Percentiles rank a stretch among this genome's conserved stretches.
Evolutionary conservation across 2,888 invertebrate species (phyloP).

Genomic region (Epiblema foenella): DNA sequence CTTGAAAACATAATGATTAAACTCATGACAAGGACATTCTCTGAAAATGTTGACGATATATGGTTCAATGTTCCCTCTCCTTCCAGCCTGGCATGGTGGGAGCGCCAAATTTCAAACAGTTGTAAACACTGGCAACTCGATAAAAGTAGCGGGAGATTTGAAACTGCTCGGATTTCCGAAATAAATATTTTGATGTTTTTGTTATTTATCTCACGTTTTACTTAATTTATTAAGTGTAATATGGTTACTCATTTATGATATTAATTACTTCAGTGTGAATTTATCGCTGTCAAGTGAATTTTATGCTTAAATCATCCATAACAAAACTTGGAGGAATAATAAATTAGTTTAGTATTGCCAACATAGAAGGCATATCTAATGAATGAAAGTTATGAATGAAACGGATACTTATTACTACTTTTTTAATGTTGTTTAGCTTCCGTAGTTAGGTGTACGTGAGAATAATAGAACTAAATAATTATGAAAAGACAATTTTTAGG

Average conservation of each 20-base stretch:
- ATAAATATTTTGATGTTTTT: conserved; percentile 1
- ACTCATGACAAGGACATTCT: neutral
- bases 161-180: conserved; percentile 49
- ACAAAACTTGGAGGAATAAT: conserved; percentile 32
- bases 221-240: neutral
- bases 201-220: neutral
- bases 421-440: conserved; percentile 35
- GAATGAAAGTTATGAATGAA: conserved; percentile 42
- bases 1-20: neutral
- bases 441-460: neutral
- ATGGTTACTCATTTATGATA: neutral
- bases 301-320: neutral
- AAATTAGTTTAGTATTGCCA: conserved; percentile 40
- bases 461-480: neutral
- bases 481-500: no score
- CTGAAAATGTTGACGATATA: conserved; percentile 49
- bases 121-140: conserved; percentile 57
- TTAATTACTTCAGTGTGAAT: no score
- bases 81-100: conserved; percentile 56
- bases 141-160: conserved; percentile 62
- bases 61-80: conserved; percentile 59
- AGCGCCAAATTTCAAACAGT: conserved; percentile 69
- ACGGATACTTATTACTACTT: conserved; percentile 19
- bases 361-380: conserved; percentile 26
- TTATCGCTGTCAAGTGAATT: neutral